Evolutionary conservation across 2,888 invertebrate species (phyloP).

Genomic region (Stegophylla sp.): DNA sequence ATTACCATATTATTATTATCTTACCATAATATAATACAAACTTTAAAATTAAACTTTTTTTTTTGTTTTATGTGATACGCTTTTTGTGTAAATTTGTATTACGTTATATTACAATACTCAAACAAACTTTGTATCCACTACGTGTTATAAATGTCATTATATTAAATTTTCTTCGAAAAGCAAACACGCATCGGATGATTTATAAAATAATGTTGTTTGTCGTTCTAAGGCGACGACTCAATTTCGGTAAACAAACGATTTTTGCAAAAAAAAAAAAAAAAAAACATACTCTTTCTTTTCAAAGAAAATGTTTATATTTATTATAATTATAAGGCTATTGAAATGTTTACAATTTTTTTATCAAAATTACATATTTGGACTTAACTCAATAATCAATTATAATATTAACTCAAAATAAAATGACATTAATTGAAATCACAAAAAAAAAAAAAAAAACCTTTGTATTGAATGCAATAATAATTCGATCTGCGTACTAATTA

Average conservation of each 20-base stretch:
- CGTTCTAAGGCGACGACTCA: neutral
- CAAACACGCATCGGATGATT: neutral
- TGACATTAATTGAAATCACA: no score
- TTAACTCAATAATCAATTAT: no score
- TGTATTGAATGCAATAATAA: no score
- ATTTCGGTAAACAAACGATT: conserved; percentile 26
- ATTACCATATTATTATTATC: conserved; percentile 21
- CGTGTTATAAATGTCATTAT: conserved; percentile 14
- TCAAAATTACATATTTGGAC: no score
- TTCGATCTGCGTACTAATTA: no score
- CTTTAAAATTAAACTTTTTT: conserved; percentile 22
- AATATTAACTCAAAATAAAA: no score
- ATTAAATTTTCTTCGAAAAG: conserved; percentile 2
- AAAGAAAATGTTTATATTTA: no score
- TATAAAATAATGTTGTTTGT: conserved; percentile 31
- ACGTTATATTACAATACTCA: neutral
- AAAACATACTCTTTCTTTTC: no score
- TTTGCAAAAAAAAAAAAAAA: no score
- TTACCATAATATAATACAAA: neutral
- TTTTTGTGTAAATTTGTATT: neutral
- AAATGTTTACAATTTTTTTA: no score
- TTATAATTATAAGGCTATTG: no score
- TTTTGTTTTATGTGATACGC: neutral
- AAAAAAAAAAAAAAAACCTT: no score
- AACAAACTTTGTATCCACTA: conserved; percentile 16